Percentiles rank a stretch among this genome's conserved stretches.
These are phyloP conservation scores for Polymixis lichenea DNA, from an alignment of 2,888 invertebrate species.

Conservation along the genomic window DNA sequence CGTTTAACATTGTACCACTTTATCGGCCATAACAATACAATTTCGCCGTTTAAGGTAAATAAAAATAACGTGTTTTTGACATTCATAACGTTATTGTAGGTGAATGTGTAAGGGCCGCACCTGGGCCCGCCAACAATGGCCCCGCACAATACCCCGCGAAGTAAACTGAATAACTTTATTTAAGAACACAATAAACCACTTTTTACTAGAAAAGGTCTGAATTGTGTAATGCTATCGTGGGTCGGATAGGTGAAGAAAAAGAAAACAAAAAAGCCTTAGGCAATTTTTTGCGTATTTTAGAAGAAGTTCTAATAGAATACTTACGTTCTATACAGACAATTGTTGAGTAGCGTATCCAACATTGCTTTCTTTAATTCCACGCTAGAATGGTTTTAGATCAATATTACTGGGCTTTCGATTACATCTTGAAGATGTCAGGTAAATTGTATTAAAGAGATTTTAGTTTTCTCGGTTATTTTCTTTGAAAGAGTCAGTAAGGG, in stretches of 20 bases:
- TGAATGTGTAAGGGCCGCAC: conserved; percentile 82
- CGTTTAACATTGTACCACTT: conserved; percentile 71
- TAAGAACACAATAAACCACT: conserved; percentile 90
- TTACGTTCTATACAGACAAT: conserved; percentile 11
- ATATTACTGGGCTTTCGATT: conserved; percentile 37
- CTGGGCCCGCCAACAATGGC: conserved; percentile 84
- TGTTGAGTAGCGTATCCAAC: conserved; percentile 27
- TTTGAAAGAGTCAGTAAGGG: background rate
- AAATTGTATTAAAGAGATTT: conserved; percentile 7
- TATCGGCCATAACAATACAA: conserved; percentile 78
- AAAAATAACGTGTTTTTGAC: conserved; percentile 87
- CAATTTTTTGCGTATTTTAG: conserved; percentile 49
- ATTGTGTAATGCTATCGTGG: conserved; percentile 79
- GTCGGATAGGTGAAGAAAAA: conserved; percentile 76
- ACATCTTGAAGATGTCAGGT: conserved; percentile 17
- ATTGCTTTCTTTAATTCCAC: conserved; percentile 34
- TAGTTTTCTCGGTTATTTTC: background rate
- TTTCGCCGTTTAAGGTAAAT: conserved; percentile 80
- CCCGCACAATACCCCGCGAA: conserved; percentile 83
- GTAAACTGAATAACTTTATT: conserved; percentile 89
- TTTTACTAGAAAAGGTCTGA: conserved; percentile 84
- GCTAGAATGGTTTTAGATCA: conserved; percentile 26
- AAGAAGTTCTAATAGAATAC: conserved; percentile 39
- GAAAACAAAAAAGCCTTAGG: conserved; percentile 61
- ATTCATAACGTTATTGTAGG: conserved; percentile 86